phyloP scores from a whole-genome alignment of 1,140 invertebrate genomes.

The Apocrypta bakeri region DNA sequence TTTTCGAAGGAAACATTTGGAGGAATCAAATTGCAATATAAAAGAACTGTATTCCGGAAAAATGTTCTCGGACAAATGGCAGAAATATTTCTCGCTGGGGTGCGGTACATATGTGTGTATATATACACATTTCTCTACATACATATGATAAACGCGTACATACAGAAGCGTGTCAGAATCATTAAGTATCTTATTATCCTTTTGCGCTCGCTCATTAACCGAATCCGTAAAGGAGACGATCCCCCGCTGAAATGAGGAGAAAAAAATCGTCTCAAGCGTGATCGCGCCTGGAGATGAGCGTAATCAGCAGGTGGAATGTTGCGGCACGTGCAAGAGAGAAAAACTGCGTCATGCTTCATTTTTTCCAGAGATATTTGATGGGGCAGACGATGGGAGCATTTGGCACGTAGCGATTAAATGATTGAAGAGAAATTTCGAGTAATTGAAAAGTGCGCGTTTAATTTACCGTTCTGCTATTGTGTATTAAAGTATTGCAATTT shows the following conservation, averaged over 20 bases:
- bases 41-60: too few species aligned
- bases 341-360: slow-evolving; percentile 31
- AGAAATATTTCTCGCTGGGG: too few species aligned
- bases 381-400: background rate
- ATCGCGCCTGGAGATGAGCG: background rate
- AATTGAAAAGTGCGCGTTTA: too few species aligned
- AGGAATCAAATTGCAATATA: background rate
- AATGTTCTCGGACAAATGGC: too few species aligned
- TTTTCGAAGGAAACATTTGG: too few species aligned
- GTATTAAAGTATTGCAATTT: too few species aligned
- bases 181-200: slow-evolving; percentile 18
- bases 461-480: too few species aligned
- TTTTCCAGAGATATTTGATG: background rate
- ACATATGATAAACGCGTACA: background rate
- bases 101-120: too few species aligned
- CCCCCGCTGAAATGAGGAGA: background rate
- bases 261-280: background rate
- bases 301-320: slow-evolving; percentile 45
- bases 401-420: too few species aligned
- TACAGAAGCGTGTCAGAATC: slow-evolving; percentile 17
- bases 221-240: background rate
- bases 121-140: too few species aligned
- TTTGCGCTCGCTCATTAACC: slow-evolving; percentile 12
- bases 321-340: background rate
- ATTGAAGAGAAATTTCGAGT: background rate